Conservation (phyloP, 1,140 invertebrate species). For the Leptinotarsa texana region DNA sequence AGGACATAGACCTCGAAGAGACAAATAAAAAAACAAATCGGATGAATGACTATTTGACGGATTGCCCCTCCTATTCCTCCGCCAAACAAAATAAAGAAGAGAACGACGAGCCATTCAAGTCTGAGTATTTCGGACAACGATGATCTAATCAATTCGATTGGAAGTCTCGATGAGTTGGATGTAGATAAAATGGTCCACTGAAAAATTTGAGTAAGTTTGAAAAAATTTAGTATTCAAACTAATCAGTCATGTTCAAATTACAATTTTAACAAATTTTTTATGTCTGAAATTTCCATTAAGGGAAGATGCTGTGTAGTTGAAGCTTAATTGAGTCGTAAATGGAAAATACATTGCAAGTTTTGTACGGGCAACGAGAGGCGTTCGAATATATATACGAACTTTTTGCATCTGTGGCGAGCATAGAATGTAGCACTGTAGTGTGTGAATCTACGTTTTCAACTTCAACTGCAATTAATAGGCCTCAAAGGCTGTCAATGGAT, state of each 20-base stretch:
- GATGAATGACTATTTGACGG: no score
- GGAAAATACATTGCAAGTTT: background rate
- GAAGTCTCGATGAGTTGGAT: no score
- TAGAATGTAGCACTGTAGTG: constrained; percentile 44
- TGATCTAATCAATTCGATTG: no score
- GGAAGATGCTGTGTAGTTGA: background rate
- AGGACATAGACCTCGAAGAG: no score
- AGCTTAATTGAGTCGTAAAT: background rate
- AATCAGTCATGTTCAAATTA: background rate
- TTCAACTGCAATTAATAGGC: constrained; percentile 11
- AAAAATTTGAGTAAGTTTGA: no score
- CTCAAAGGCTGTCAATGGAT: background rate
- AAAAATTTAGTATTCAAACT: background rate
- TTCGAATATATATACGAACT: constrained; percentile 44
- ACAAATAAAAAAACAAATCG: no score
- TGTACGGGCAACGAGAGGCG: constrained; percentile 29
- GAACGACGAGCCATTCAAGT: no score
- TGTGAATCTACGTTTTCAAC: constrained; percentile 21
- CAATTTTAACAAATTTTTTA: background rate
- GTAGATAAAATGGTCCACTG: no score
- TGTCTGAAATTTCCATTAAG: background rate
- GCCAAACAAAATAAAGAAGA: no score
- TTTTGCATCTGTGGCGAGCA: constrained; percentile 40
- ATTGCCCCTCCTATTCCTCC: no score
- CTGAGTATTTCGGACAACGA: no score